Base-by-base conservation (phyloP, 2,797 vertebrate genomes). In the Dendrocincla fuliginosa region DNA sequence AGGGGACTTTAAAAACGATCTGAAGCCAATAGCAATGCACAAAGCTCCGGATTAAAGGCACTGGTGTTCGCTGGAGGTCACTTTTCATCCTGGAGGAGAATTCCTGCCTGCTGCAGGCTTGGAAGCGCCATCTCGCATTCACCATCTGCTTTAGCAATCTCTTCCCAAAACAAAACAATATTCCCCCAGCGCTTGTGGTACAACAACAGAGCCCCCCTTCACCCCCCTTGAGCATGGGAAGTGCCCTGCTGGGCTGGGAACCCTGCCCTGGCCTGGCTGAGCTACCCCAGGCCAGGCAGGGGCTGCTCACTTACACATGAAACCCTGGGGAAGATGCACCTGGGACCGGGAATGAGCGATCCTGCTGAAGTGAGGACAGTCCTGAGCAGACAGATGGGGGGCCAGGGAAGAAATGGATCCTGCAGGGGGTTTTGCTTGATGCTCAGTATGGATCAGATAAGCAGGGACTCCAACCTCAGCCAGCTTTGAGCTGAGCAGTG, bases 141-240 rank as follows among this genome's bases (percentile, higher is more conserved):
- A 65, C 97, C 98, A 98, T 98, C 98, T 98, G 98, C 93, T 97
- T 97, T 90, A 97, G 97, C 95, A 80, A 97, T 98, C 97, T 92
- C 92, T 97, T 91, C 92, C 95, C 73, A 94, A 97, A 97, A 87
- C 97, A 98, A 97, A 97, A 89, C 97, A 98, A 95, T 81, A 94
- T 96, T 92, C 94, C 93, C 95, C 86, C 89, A 91, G 95, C 6
- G 79, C 75, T 44, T 59, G 85, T 64, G 87, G 79, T 83, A 18
- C 92, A 83, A 93, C 76, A 96, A 49, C 94, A 81, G 57, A 83
- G n/a, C 82, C 81, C 79, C 80, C 68, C 78, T 61, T 89, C 90
- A 80, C 82, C 82, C 89, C 4, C 16, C 82, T 95, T 50, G 78
- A 33, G 13, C 32, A 3, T 10, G 90, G 95, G 95, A 96, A 96